phyloP scores from a whole-genome alignment of 92 coral and sea anemone genomes.

The Porites rus region DNA sequence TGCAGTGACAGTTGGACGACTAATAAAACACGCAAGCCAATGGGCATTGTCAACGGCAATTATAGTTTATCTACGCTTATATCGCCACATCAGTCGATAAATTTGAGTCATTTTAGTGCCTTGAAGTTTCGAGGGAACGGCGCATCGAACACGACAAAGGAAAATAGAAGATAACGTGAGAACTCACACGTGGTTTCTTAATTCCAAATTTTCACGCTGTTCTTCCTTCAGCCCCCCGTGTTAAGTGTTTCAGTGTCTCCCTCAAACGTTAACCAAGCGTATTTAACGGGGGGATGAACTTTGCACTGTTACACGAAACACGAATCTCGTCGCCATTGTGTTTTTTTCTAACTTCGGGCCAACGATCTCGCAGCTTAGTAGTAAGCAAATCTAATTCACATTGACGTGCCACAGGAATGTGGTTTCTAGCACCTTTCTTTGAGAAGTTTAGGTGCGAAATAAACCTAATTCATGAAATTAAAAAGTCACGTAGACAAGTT shows the following conservation, averaged over 20 bases:
- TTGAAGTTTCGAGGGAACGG: slow-evolving; percentile 13
- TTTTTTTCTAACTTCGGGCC: neutral
- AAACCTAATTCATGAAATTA: neutral
- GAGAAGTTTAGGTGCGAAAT: slow-evolving; percentile 23
- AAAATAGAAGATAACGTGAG: slow-evolving; percentile 45
- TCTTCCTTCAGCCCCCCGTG: slow-evolving; percentile 49
- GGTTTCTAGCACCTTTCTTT: slow-evolving; percentile 6
- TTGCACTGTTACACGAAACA: slow-evolving; percentile 4
- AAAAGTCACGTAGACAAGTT: slow-evolving; percentile 4
- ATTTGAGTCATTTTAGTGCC: slow-evolving; percentile 31
- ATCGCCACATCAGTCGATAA: slow-evolving; percentile 21
- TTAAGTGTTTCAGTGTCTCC: slow-evolving; percentile 25
- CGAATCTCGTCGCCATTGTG: neutral
- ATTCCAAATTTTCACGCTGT: slow-evolving; percentile 53
- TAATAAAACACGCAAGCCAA: slow-evolving; percentile 92
- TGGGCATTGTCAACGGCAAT: slow-evolving; percentile 81
- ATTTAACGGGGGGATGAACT: neutral
- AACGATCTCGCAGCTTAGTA: neutral
- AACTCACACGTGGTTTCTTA: slow-evolving; percentile 55
- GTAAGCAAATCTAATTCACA: neutral
- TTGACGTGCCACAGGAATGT: slow-evolving; percentile 23
- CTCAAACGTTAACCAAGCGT: slow-evolving; percentile 24
- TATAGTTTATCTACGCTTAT: slow-evolving; percentile 65
- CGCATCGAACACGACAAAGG: slow-evolving; percentile 17
- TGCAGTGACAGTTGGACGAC: slow-evolving; percentile 83